Percentiles rank a stretch among this genome's conserved stretches.
Evolutionary conservation across 2,113 vertebrate species (phyloP).

Genomic region (Conger conger): DNA sequence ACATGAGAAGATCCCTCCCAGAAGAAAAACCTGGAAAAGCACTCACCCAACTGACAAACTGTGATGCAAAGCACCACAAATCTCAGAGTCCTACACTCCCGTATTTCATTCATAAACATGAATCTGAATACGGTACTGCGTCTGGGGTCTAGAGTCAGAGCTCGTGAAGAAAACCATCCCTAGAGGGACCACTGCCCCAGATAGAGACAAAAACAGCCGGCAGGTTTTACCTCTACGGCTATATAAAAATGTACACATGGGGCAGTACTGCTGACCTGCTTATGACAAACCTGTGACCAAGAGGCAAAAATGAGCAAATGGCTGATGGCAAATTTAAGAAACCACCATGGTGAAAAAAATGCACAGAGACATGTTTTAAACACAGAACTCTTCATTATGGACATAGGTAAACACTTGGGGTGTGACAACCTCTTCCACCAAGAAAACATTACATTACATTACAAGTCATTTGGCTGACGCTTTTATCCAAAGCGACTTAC

Average conservation of each 20-base stretch:
- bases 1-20: neutral
- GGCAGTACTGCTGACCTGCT: neutral
- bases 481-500: no score
- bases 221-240: neutral
- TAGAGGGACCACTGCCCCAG: neutral
- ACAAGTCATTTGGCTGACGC: no score
- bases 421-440: neutral
- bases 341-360: neutral
- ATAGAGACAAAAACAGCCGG: neutral
- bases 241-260: neutral
- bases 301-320: neutral
- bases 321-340: neutral
- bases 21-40: neutral
- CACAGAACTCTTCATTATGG: neutral
- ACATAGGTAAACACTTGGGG: neutral
- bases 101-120: neutral
- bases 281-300: neutral
- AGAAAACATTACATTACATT: no score
- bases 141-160: neutral
- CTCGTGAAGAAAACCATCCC: neutral
- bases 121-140: neutral
- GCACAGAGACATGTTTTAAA: neutral
- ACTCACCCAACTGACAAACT: neutral
- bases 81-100: neutral
- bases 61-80: neutral